Conservation (phyloP, 1,140 invertebrate genomes). For the Pogonomyrmex barbatus region DNA sequence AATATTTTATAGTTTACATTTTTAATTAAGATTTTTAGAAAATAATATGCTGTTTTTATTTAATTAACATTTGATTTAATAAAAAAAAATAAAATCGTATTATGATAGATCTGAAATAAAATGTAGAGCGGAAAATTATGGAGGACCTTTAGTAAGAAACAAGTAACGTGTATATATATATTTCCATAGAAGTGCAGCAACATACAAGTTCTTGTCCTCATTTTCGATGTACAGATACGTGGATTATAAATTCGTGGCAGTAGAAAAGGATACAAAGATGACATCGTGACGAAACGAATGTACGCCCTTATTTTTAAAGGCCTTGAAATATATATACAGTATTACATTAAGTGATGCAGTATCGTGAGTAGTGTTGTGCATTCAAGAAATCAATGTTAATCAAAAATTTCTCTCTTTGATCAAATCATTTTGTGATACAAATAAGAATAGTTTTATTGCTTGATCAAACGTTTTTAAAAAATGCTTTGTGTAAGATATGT, state of each 20-base stretch:
- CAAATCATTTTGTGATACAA: not conserved
- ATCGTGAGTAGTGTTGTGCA: constrained; percentile 49
- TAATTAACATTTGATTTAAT: not conserved
- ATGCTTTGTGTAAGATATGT: constrained; percentile 4
- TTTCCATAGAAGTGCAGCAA: constrained; percentile 71
- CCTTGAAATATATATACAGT: constrained; percentile 59
- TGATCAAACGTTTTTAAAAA: constrained; percentile 2
- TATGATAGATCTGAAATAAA: constrained; percentile 33
- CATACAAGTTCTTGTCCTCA: constrained; percentile 69
- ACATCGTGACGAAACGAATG: constrained; percentile 46
- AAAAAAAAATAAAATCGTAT: not conserved
- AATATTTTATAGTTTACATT: constrained; percentile 7
- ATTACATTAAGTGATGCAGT: not conserved
- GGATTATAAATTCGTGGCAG: constrained; percentile 57
- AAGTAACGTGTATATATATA: constrained; percentile 72
- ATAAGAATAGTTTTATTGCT: not conserved
- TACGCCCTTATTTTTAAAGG: constrained; percentile 61
- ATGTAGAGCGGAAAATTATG: not conserved
- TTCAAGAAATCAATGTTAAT: constrained; percentile 15
- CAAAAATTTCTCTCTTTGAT: constrained; percentile 18
- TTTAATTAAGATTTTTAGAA: not conserved
- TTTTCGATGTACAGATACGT: constrained; percentile 74
- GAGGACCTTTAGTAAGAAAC: constrained; percentile 54
- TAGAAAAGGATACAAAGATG: constrained; percentile 68
- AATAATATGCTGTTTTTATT: not conserved